Base-by-base conservation (phyloP, 2,888 invertebrate genomes). In the Acrobasis consociella region DNA sequence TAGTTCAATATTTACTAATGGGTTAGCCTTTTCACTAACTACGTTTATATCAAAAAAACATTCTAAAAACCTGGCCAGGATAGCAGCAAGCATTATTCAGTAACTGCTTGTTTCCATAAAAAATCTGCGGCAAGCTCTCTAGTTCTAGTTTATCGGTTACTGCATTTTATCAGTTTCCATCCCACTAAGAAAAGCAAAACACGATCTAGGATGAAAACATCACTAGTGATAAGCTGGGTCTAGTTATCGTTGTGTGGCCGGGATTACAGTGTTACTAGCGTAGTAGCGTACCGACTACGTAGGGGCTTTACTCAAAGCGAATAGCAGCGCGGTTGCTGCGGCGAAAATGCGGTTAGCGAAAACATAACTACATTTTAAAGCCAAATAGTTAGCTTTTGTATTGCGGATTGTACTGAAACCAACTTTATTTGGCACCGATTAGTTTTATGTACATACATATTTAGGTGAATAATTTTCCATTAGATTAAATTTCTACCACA, bases 261-360 rank as follows among this genome's bases (percentile, higher is more conserved):
- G 55, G 55, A 55, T 55, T 55, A 55, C 39, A 55, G 39, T 55
- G 39, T 39, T 55, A 11, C 55, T 16, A 55, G 11, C 46, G 46
- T 46, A 46, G 46, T 46, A 46, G 31, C 46, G 46, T 46, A 46
- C 46, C 31, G 31, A 31, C 31, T 31, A 31, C 31, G 31, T 37
- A 31, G n/a, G 31, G 55, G 55, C 38, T 55, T 55, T 55, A 38
- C 38, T 55, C 55, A 39, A 39, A 55, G 55, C 39, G 55, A 55
- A 55, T 39, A 39, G 39, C 15, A 39, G 38, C 53, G 37, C 15
- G 46, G 13, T 31, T 8, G 22, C 17, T 9, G 17, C 22, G 51
- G 13, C 15, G 53, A 15, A 38, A 53, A 37, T 53, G 37, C 53
- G 37, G 53, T 37, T 53, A 53, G 53, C 9, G 15, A 53, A 37